phyloP scores from a whole-genome alignment of 2,888 invertebrate genomes.

The Perdita meconis region DNA sequence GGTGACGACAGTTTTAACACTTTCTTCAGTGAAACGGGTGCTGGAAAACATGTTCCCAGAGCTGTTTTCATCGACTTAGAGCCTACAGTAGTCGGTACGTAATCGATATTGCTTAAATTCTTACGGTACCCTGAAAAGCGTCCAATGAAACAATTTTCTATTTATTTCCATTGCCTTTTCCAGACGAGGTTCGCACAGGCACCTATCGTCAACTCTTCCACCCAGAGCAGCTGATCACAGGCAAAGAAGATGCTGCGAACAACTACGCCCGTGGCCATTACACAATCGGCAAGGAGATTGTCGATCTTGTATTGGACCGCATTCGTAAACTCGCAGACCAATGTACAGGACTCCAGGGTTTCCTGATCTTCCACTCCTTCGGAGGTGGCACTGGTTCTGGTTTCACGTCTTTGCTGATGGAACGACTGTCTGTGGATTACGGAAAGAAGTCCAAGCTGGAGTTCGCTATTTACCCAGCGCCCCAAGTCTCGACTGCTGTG shows the following conservation, averaged over 20 bases:
- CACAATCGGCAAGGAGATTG: conserved; percentile 98
- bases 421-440: conserved; percentile 97
- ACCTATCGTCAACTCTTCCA: conserved; percentile 98
- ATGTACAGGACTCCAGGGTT: conserved; percentile 96
- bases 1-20: conserved; percentile 98
- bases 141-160: neutral
- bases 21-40: conserved; percentile 97
- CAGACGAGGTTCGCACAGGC: conserved; percentile 95
- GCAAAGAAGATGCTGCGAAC: conserved; percentile 98
- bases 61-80: conserved; percentile 98
- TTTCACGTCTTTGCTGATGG: conserved; percentile 97
- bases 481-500: conserved; percentile 94
- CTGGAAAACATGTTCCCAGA: conserved; percentile 97
- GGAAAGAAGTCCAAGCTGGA: conserved; percentile 98
- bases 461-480: conserved; percentile 96
- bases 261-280: conserved; percentile 99
- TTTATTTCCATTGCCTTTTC: conserved; percentile 25
- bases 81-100: conserved; percentile 94
- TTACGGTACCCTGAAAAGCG: too few relatives aligned
- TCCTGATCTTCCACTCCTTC: conserved; percentile 98
- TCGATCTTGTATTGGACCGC: conserved; percentile 94
- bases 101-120: too few relatives aligned
- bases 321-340: conserved; percentile 95
- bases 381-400: conserved; percentile 97
- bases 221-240: conserved; percentile 98